Percentiles rank a stretch among this genome's conserved stretches.
Conservation (phyloP, 2,888 invertebrate genomes). For the Petrolisthes cinctipes region DNA sequence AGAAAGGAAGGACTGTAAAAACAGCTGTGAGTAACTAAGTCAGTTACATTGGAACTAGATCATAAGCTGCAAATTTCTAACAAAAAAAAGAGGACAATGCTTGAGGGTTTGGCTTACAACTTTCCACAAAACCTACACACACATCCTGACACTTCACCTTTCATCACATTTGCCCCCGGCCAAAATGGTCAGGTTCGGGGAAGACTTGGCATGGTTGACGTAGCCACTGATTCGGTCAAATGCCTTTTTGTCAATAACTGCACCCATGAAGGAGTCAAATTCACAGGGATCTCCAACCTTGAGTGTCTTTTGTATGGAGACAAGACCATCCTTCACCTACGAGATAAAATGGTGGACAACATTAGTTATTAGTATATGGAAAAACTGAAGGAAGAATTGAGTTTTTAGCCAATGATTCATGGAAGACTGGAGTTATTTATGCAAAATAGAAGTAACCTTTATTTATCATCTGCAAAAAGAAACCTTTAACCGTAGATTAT, state of each 20-base stretch:
- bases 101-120: neutral
- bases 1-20: too few species aligned
- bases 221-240: conserved; percentile 90
- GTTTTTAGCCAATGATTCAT: too few species aligned
- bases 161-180: conserved; percentile 91
- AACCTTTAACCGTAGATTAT: too few species aligned
- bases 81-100: neutral
- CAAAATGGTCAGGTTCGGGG: conserved; percentile 80
- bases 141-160: conserved; percentile 71
- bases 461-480: too few species aligned
- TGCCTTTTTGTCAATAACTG: conserved; percentile 96
- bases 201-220: conserved; percentile 87
- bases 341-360: conserved; percentile 66
- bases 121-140: neutral
- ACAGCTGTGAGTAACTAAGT: too few species aligned
- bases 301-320: conserved; percentile 78
- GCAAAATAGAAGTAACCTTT: too few species aligned
- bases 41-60: neutral
- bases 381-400: too few species aligned
- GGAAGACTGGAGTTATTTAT: too few species aligned
- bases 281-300: conserved; percentile 90
- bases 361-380: neutral
- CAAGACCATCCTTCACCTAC: conserved; percentile 80
- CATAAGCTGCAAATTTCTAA: neutral
- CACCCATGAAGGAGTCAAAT: conserved; percentile 86